Evolutionary conservation across 2,113 vertebrate genomes (phyloP).

Genomic region (Pachyramphus minor): DNA sequence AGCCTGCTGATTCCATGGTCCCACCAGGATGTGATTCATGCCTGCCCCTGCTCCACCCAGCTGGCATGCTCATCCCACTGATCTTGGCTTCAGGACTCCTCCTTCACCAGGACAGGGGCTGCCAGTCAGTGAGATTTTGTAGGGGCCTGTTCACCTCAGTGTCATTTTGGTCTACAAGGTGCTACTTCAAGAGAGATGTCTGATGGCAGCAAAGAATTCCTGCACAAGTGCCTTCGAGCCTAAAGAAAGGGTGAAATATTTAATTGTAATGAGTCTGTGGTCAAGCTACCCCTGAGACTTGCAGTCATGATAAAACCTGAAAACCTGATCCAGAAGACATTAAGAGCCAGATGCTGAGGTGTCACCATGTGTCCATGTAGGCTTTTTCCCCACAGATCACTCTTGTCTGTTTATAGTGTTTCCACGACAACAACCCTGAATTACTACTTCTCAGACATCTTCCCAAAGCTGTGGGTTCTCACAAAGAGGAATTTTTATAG

Average conservation of each 20-base stretch:
- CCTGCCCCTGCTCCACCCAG: constrained; percentile 32
- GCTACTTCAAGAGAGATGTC: background rate
- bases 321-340: background rate
- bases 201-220: background rate
- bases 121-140: background rate
- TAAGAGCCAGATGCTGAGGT: background rate
- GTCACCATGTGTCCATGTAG: accelerated
- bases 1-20: background rate
- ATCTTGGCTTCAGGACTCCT: background rate
- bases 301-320: background rate
- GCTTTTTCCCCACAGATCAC: background rate
- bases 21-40: constrained; percentile 65
- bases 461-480: background rate
- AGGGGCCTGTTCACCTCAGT: background rate
- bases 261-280: background rate
- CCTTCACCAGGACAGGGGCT: background rate
- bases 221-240: background rate
- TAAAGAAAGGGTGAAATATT: background rate
- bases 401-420: background rate
- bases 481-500: background rate
- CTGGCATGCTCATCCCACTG: background rate
- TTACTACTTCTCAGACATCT: background rate
- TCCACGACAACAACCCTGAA: background rate
- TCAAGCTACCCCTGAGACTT: background rate
- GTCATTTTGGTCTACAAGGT: background rate